A percentile compares a stretch with the other conserved stretches of the same genome.
Evolutionary conservation across 2,797 vertebrate species (phyloP).

Genomic region (Thaleichthys pacificus): DNA sequence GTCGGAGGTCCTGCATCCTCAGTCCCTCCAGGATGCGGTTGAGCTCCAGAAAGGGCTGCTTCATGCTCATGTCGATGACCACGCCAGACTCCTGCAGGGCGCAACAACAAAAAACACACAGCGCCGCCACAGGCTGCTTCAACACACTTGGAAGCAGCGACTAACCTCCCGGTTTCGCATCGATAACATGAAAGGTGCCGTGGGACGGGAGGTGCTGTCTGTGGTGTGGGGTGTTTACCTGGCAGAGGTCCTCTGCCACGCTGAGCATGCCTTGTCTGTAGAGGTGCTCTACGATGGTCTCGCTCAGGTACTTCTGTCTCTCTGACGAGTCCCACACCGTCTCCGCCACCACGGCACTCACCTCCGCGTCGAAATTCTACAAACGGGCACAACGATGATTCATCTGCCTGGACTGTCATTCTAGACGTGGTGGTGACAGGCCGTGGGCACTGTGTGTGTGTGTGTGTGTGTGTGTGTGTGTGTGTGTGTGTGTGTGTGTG

Average conservation of each 20-base stretch:
- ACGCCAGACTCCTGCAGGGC: conserved; percentile 79
- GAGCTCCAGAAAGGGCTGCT: conserved; percentile 89
- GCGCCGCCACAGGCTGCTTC: background rate
- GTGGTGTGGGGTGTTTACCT: conserved; percentile 59
- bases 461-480: background rate
- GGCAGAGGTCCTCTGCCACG: conserved; percentile 89
- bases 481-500: too few relatives aligned
- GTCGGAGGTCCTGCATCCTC: conserved; percentile 85
- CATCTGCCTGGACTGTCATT: background rate
- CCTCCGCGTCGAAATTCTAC: conserved; percentile 90
- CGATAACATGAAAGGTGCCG: too few relatives aligned
- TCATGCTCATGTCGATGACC: conserved; percentile 89
- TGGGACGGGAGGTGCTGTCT: background rate
- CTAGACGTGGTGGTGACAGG: background rate
- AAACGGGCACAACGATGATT: conserved; percentile 17
- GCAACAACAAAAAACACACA: conserved; percentile 1
- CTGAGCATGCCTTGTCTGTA: conserved; percentile 90
- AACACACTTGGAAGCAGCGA: background rate
- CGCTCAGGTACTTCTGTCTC: conserved; percentile 86
- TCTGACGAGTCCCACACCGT: conserved; percentile 87
- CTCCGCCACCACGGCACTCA: conserved; percentile 87
- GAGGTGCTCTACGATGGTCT: conserved; percentile 88
- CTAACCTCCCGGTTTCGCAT: too few relatives aligned
- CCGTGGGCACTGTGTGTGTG: too few relatives aligned
- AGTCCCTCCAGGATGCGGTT: conserved; percentile 90